A percentile compares a stretch with the other conserved stretches of the same genome.
Conservation (phyloP, 2,113 vertebrate genomes). For the Malurus melanocephalus region DNA sequence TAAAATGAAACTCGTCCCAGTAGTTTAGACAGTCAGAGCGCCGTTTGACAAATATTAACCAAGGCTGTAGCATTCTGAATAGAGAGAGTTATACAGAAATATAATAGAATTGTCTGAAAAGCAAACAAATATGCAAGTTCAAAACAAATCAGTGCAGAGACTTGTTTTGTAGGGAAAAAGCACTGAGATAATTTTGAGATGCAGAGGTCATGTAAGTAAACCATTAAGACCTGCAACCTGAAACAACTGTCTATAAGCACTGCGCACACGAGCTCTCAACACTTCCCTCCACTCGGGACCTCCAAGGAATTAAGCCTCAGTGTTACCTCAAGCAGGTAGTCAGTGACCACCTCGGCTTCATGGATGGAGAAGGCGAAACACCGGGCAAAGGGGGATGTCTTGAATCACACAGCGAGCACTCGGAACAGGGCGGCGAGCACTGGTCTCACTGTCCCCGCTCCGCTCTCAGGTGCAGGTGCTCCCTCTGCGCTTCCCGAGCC, state of each 20-base stretch:
- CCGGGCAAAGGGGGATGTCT: fast-evolving
- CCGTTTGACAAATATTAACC: slow-evolving; percentile 72
- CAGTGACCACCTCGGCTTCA: not conserved
- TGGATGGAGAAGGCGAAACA: not conserved
- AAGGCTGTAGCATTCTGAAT: slow-evolving; percentile 52
- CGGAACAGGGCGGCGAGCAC: not conserved
- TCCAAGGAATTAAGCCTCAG: not conserved
- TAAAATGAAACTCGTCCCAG: slow-evolving; percentile 68
- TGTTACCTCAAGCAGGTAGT: not conserved
- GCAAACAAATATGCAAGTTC: slow-evolving; percentile 29
- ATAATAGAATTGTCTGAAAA: not conserved
- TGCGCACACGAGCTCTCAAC: fast-evolving
- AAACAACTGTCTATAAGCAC: not conserved
- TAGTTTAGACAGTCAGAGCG: slow-evolving; percentile 64
- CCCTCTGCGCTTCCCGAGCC: too few species aligned
- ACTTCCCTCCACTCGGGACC: not conserved
- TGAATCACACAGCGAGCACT: fast-evolving
- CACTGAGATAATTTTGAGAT: not conserved
- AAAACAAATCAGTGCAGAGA: not conserved
- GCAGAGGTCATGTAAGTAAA: not conserved
- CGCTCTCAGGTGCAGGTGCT: fast-evolving
- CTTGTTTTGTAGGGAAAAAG: not conserved
- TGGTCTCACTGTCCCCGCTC: not conserved
- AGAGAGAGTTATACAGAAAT: not conserved
- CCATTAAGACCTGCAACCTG: not conserved